Conservation (phyloP, 2,113 vertebrate species). For the Cyanoliseus patagonus region DNA sequence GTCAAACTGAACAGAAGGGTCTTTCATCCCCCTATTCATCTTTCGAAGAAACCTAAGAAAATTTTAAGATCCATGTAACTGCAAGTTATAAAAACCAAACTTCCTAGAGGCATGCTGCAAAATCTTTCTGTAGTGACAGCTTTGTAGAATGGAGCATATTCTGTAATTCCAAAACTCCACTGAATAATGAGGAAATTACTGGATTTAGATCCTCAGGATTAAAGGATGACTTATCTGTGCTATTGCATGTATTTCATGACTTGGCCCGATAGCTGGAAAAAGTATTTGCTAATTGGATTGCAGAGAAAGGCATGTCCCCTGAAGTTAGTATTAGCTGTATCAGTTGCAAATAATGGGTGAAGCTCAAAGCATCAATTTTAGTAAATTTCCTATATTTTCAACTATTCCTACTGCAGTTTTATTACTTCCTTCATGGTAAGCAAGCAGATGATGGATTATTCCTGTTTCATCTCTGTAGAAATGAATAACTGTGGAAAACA, state of each 20-base stretch:
- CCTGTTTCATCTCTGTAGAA: neutral
- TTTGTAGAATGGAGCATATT: neutral
- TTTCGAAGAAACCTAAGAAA: neutral
- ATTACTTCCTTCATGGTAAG: neutral
- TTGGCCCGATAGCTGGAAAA: neutral
- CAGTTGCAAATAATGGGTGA: neutral
- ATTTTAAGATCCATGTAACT: neutral
- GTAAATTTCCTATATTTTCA: neutral
- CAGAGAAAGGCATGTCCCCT: neutral
- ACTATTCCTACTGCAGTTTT: neutral
- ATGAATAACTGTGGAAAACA: neutral
- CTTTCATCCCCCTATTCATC: neutral
- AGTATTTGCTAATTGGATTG: neutral
- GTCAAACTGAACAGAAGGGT: neutral
- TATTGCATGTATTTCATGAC: neutral
- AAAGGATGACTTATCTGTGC: neutral
- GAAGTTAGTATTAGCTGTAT: neutral
- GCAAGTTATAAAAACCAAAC: neutral
- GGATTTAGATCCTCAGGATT: neutral
- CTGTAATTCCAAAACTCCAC: neutral
- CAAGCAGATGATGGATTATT: neutral
- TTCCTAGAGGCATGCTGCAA: neutral
- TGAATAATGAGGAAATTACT: neutral
- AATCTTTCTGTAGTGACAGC: neutral
- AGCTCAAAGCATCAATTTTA: neutral